phyloP scores from a whole-genome alignment of 1,140 invertebrate species.

The Hestina assimilis region DNA sequence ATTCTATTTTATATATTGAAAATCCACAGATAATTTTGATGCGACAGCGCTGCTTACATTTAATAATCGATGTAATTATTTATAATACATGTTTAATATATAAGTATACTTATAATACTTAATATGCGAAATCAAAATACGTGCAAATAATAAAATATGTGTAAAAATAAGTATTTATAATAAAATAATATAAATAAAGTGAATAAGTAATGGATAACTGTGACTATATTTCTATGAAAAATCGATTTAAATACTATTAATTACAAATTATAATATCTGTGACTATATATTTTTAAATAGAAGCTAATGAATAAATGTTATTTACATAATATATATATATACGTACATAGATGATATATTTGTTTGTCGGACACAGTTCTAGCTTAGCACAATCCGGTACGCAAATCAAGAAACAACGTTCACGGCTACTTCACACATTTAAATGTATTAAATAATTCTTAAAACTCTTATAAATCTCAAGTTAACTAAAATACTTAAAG shows the following conservation, averaged over 20 bases:
- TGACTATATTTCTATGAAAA: too few species aligned
- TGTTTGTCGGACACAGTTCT: neutral
- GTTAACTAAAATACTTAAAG: neutral
- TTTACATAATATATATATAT: slow-evolving; percentile 1
- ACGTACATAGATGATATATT: slow-evolving; percentile 1
- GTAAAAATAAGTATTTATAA: too few species aligned
- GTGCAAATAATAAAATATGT: too few species aligned
- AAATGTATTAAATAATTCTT: neutral
- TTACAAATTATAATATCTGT: neutral
- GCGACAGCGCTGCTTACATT: neutral
- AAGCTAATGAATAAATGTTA: neutral
- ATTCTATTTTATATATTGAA: neutral
- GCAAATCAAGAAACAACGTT: neutral
- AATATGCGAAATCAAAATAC: too few species aligned
- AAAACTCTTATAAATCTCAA: neutral
- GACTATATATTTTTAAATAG: neutral
- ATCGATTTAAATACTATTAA: neutral
- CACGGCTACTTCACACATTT: neutral
- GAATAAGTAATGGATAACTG: too few species aligned
- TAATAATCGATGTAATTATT: neutral
- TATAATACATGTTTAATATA: too few species aligned
- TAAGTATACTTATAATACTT: too few species aligned
- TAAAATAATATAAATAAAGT: too few species aligned
- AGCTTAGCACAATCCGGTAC: neutral
- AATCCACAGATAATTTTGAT: slow-evolving; percentile 5